Percentiles rank a stretch among this genome's conserved stretches.
Conservation (phyloP, 2,113 vertebrate genomes). For the Cinclus cinclus region DNA sequence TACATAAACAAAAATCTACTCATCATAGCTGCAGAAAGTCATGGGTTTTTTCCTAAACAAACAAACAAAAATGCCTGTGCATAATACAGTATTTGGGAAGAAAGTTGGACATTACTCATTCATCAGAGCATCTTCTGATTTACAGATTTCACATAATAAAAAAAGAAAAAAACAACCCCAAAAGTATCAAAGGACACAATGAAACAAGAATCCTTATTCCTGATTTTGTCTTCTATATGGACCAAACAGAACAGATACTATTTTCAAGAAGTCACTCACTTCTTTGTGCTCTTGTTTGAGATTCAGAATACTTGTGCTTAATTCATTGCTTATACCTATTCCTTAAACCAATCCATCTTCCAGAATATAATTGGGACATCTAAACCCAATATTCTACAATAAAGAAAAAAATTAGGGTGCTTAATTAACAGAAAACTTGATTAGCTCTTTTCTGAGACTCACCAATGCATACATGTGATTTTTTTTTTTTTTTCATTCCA, state of each 20-base stretch:
- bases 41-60: slow-evolving; percentile 34
- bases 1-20: not conserved
- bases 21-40: not conserved
- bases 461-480: not conserved
- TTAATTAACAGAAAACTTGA: not conserved
- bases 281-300: not conserved
- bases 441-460: not conserved
- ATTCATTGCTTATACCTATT: not conserved
- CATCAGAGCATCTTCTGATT: not conserved
- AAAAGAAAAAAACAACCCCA: no score
- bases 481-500: not conserved
- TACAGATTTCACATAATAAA: not conserved
- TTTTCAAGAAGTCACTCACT: not conserved
- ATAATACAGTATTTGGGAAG: slow-evolving; percentile 34
- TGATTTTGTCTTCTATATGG: not conserved
- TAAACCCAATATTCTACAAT: not conserved
- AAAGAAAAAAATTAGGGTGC: not conserved
- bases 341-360: not conserved
- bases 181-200: not conserved
- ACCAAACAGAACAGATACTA: not conserved
- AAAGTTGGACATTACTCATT: not conserved
- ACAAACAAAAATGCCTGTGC: not conserved
- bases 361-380: not conserved
- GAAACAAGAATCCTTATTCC: not conserved
- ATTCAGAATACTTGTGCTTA: not conserved